Conservation (phyloP, 2,113 vertebrate genomes). For the Garra rufa region DNA sequence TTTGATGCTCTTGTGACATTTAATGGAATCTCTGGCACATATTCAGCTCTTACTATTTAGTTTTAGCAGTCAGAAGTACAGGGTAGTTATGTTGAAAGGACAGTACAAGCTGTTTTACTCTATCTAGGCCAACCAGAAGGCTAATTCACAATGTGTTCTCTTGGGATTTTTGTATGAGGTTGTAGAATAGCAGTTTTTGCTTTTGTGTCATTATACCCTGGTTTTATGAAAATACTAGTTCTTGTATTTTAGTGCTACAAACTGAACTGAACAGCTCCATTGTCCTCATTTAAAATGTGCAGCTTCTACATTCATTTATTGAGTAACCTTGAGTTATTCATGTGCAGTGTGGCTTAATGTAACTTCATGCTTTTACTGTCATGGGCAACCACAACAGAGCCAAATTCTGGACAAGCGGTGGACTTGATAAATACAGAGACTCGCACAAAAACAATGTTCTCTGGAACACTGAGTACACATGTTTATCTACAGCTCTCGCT, state of each 20-base stretch:
- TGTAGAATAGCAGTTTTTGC: neutral
- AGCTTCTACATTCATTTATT: neutral
- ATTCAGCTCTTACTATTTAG: neutral
- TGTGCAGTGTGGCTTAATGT: constrained; percentile 4
- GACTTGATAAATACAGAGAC: neutral
- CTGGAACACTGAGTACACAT: neutral
- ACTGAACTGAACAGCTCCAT: neutral
- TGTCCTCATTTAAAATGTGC: neutral
- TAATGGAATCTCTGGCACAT: neutral
- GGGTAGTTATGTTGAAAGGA: neutral
- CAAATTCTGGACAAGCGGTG: neutral
- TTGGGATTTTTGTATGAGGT: neutral
- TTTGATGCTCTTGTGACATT: neutral
- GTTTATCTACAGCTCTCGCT: neutral
- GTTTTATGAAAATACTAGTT: neutral
- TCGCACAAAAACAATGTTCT: neutral
- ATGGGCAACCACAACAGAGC: neutral
- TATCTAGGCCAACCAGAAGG: neutral
- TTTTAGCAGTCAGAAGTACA: neutral
- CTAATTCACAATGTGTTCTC: neutral
- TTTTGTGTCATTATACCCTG: neutral
- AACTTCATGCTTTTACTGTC: neutral
- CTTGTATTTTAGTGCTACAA: neutral
- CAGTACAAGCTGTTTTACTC: neutral
- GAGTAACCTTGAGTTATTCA: neutral